Evolutionary conservation across 2,888 invertebrate species (phyloP), one percentile per base, ranked within the genome.

Genomic region (Eupsilia transversa): DNA sequence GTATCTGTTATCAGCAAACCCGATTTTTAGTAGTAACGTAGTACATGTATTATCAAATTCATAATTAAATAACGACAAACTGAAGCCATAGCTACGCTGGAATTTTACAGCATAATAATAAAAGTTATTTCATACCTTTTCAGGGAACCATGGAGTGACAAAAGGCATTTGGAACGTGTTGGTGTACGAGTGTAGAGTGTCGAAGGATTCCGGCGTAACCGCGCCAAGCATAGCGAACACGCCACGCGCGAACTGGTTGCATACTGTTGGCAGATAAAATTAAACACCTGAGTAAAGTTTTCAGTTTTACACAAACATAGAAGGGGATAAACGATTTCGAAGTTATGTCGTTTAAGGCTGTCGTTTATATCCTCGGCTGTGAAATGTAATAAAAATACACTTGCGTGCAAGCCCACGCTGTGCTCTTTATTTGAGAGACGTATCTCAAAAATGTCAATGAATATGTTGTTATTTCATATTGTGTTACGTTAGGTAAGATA

Each of bases 101-200:
- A 43, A 30, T 30, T 49, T 33, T 7, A 27, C 49, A 60, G 74
- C 20, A 4, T n/a, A 35, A 30, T 33, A 30, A 43, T 43, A 38
- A 38, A 63, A 46, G 12, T 38, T 10, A 12, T 60, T 49, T 57
- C 69, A 30, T 87, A 98, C 98, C 97, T 99, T 99, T 94, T 99
- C 99, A 0, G 99, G 99, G 92, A 98, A 99, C 98, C 99, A 99
- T 23, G 99, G 99, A 63, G 99, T 99, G 80, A 99, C 98, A 93
- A 99, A 99, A 56, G 99, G 99, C 98, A 99, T 98, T 96, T 99
- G 98, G 93, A 99, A 99, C 68, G 99, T 99, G 94, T 99, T 99
- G 91, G 98, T 98, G 95, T 99, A 99, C 33, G 99, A 99, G 93
- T 99, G 99, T 69, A 99, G 97, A 9, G 99, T 99, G 95, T 99